Evolutionary conservation across 2,797 vertebrate genomes (phyloP).

Genomic region (Semaprochilodus insignis): DNA sequence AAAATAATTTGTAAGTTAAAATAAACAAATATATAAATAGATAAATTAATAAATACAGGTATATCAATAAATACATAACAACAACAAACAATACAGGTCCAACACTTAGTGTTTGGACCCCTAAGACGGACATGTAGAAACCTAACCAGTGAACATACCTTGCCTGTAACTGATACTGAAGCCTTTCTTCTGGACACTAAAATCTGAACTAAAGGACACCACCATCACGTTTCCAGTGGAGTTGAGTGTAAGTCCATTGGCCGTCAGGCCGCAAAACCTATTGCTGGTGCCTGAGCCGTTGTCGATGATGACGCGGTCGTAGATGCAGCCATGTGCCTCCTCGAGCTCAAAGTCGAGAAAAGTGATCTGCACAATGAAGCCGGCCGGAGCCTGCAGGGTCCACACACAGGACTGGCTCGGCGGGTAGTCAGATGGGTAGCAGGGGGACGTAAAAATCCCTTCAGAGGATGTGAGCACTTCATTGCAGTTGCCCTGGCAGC

Average conservation of each 20-base stretch:
- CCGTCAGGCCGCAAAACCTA: conserved; percentile 91
- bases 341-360: conserved; percentile 96
- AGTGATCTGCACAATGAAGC: conserved; percentile 91
- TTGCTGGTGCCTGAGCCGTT: conserved; percentile 81
- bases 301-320: conserved; percentile 86
- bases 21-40: conserved; percentile 3
- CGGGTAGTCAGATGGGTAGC: conserved; percentile 90
- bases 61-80: neutral
- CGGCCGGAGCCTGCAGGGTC: conserved; percentile 88
- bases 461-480: conserved; percentile 78
- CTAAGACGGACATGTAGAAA: neutral
- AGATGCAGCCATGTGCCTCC: conserved; percentile 92
- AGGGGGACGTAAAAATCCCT: conserved; percentile 89
- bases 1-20: neutral
- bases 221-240: conserved; percentile 91
- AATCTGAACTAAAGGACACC: conserved; percentile 91
- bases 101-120: neutral
- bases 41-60: neutral
- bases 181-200: conserved; percentile 95
- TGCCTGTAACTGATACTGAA: conserved; percentile 91
- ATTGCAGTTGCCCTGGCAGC: conserved; percentile 83
- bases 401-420: conserved; percentile 86
- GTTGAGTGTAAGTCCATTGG: conserved; percentile 92
- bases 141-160: conserved; percentile 82
- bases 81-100: neutral